phyloP scores from a whole-genome alignment of 2,113 vertebrate genomes.

The Dipodomys spectabilis region DNA sequence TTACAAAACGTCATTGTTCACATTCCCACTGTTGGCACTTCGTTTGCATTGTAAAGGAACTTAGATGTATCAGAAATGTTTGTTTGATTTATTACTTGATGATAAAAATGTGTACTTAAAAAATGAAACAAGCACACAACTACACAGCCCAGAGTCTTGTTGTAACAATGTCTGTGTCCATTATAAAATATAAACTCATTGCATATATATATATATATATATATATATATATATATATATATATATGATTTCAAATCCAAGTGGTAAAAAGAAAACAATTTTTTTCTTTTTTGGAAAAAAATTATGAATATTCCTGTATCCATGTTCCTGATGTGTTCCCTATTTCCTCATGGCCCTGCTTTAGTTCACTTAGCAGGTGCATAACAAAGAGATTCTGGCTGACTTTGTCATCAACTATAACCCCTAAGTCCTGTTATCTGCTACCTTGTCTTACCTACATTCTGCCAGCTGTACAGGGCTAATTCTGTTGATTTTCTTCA shows the following conservation, averaged over 20 bases:
- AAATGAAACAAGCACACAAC: not conserved
- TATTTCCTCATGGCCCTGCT: not conserved
- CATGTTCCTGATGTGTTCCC: not conserved
- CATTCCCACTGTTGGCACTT: not conserved
- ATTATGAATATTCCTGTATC: not conserved
- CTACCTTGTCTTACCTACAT: not conserved
- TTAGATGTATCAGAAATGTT: not conserved
- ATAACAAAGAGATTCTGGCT: not conserved
- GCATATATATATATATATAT: not conserved
- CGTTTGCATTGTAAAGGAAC: not conserved
- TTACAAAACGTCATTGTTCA: not conserved
- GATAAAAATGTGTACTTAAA: not conserved
- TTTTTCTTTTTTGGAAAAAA: not conserved
- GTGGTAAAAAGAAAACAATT: not conserved
- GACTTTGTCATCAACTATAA: not conserved
- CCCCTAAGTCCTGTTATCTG: not conserved
- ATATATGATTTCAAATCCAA: not conserved
- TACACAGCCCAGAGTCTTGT: not conserved
- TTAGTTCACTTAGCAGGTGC: not conserved
- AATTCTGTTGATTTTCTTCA: not conserved
- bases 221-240: too few relatives aligned
- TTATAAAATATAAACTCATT: not conserved
- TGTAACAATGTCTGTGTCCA: not conserved
- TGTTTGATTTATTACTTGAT: not conserved
- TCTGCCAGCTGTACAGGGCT: not conserved